phyloP scores from a whole-genome alignment of 2,113 vertebrate species.

The Sardina pilchardus region DNA sequence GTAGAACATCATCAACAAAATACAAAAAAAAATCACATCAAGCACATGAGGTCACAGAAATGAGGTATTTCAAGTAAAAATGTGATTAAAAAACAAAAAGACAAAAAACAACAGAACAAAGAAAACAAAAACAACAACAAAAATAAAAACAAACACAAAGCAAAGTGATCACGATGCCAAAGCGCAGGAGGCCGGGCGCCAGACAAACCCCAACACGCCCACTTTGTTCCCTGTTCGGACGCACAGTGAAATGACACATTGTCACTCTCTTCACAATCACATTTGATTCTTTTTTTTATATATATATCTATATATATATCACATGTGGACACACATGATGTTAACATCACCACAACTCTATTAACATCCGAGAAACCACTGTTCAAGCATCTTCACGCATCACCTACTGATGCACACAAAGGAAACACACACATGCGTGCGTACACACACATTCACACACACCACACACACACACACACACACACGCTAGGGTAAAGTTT shows the following conservation, averaged over 20 bases:
- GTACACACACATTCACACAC: neutral
- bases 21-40: slow-evolving; percentile 64
- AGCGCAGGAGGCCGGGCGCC: neutral
- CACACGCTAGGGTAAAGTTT: neutral
- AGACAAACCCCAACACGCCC: neutral
- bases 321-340: slow-evolving; percentile 7
- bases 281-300: slow-evolving; percentile 4
- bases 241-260: slow-evolving; percentile 42
- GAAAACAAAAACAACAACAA: slow-evolving; percentile 19
- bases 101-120: too few species aligned
- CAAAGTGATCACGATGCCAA: slow-evolving; percentile 52
- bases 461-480: neutral
- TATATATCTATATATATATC: neutral
- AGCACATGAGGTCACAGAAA: slow-evolving; percentile 90
- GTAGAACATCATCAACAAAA: slow-evolving; percentile 61
- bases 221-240: slow-evolving; percentile 37
- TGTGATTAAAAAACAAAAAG: slow-evolving; percentile 22
- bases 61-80: slow-evolving; percentile 97
- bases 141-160: slow-evolving; percentile 48
- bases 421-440: slow-evolving; percentile 10
- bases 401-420: slow-evolving; percentile 9
- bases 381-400: slow-evolving; percentile 13
- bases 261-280: slow-evolving; percentile 12
- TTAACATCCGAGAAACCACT: slow-evolving; percentile 1
- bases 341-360: slow-evolving; percentile 1